Percentiles rank a stretch among this genome's conserved stretches.
These are phyloP conservation scores for Mugil cephalus DNA, from an alignment of 2,113 vertebrate species.

Conservation along the genomic window DNA sequence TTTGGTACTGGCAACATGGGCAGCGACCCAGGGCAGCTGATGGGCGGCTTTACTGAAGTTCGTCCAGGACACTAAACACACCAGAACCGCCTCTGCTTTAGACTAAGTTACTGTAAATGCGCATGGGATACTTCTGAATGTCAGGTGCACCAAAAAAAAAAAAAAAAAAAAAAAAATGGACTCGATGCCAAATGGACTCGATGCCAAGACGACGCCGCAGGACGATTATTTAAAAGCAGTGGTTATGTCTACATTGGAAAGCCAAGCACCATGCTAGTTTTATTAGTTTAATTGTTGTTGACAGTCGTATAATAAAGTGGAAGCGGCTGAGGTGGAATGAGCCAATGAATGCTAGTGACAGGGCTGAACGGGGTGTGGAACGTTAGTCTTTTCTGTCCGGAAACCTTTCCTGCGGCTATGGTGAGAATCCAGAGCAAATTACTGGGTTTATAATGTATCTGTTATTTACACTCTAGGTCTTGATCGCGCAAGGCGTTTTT, in stretches of 20 bases:
- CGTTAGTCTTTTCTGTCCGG: not conserved
- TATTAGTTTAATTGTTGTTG: conserved; percentile 11
- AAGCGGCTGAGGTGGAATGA: conserved; percentile 14
- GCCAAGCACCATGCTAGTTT: not conserved
- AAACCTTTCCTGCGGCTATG: not conserved
- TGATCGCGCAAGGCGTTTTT: too few relatives aligned
- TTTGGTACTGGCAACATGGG: too few relatives aligned
- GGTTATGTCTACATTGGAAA: not conserved
- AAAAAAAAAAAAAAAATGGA: too few relatives aligned
- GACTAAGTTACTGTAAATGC: too few relatives aligned
- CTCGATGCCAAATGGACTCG: not conserved
- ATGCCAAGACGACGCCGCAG: not conserved
- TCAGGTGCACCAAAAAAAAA: too few relatives aligned
- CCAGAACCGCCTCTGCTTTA: too few relatives aligned
- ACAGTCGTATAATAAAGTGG: not conserved
- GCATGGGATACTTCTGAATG: too few relatives aligned
- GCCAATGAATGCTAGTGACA: not conserved
- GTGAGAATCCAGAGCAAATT: not conserved
- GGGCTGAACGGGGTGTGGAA: not conserved
- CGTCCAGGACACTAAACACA: too few relatives aligned
- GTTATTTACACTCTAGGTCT: too few relatives aligned
- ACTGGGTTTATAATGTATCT: too few relatives aligned
- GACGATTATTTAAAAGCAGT: not conserved
- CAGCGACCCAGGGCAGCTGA: too few relatives aligned
- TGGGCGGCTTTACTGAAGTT: too few relatives aligned